These are phyloP conservation scores for Ciconia nigra DNA, from an alignment of 2,797 vertebrate genomes.

Conservation along the genomic window DNA sequence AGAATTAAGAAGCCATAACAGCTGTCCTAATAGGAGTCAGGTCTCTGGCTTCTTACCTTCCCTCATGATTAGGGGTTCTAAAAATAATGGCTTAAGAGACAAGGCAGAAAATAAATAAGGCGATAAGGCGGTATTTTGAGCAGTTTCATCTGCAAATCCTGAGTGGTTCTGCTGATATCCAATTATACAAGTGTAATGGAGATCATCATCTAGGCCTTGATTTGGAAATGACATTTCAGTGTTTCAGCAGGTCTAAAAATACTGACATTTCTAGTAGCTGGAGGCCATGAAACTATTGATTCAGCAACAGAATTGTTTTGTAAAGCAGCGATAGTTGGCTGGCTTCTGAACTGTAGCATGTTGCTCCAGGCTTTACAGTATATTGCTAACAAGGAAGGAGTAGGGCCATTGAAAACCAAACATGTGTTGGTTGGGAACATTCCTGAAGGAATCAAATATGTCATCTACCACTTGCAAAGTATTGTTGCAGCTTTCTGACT, in stretches of 20 bases:
- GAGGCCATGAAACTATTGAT: conserved; percentile 62
- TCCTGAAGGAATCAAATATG: neutral
- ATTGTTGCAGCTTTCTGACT: neutral
- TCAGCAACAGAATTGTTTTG: conserved; percentile 54
- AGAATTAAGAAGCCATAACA: neutral
- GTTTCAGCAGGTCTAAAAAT: conserved; percentile 25
- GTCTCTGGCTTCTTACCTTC: neutral
- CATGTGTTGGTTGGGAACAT: neutral
- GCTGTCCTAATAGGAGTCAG: neutral
- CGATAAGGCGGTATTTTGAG: neutral
- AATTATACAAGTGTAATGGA: neutral
- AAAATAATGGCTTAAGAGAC: neutral
- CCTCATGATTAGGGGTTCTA: neutral
- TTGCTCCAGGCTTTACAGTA: conserved; percentile 11
- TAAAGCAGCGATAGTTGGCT: conserved; percentile 38
- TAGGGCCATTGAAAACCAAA: neutral
- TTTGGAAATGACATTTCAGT: conserved; percentile 35
- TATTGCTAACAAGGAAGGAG: conserved; percentile 47
- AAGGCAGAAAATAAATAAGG: neutral
- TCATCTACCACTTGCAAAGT: neutral
- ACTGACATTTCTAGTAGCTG: conserved; percentile 39
- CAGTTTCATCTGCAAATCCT: neutral
- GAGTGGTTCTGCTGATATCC: neutral
- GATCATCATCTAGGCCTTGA: conserved; percentile 6
- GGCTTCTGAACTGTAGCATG: conserved; percentile 12